phyloP scores from a whole-genome alignment of 2,113 vertebrate species.

The Rhea americana region DNA sequence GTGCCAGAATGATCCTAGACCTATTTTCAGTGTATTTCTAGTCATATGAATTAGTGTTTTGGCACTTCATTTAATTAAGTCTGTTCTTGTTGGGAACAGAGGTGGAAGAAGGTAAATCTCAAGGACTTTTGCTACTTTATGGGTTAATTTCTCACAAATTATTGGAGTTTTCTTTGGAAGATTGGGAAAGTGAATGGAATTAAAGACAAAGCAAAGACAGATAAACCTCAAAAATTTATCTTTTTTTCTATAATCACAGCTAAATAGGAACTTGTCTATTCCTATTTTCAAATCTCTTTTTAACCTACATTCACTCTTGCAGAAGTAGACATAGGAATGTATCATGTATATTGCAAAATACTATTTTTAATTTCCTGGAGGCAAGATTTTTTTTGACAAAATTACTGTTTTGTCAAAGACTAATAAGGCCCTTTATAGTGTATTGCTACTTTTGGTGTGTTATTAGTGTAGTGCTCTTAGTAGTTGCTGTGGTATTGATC shows the following conservation, averaged over 20 bases:
- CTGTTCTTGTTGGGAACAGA: background rate
- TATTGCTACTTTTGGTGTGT: background rate
- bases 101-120: background rate
- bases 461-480: background rate
- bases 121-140: background rate
- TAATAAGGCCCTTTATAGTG: background rate
- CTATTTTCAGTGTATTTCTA: background rate
- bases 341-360: background rate
- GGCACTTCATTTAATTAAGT: background rate
- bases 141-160: background rate
- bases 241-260: background rate
- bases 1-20: background rate
- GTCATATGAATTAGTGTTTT: background rate
- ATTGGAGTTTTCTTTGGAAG: background rate
- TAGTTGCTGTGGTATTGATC: background rate
- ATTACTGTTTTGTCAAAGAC: constrained; percentile 13
- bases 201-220: background rate
- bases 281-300: background rate
- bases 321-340: background rate
- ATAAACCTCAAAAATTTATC: background rate
- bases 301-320: background rate
- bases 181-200: background rate
- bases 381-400: background rate
- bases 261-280: background rate
- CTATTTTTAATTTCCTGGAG: background rate